Evolutionary conservation across 2,888 invertebrate genomes (phyloP).

Genomic region (Gonocerus acuteangulatus): DNA sequence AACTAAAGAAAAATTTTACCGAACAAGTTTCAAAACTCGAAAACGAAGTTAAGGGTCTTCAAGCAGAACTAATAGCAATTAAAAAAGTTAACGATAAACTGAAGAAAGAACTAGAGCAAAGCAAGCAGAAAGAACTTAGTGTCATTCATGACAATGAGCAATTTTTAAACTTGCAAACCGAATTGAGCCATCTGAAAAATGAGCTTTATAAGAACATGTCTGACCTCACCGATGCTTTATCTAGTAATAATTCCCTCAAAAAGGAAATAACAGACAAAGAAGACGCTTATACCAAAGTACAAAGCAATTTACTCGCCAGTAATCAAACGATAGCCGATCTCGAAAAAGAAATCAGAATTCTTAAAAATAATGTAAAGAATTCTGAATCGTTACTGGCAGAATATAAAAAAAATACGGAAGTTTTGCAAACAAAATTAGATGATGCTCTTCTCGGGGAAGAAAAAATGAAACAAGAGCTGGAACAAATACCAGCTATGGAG

Average conservation of each 20-base stretch:
- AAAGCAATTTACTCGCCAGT: conserved; percentile 1
- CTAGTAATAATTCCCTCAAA: conserved; percentile 5
- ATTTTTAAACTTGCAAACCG: background rate
- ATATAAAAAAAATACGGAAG: background rate
- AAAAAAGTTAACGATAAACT: background rate
- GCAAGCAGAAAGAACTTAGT: background rate
- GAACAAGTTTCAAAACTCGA: conserved; percentile 16
- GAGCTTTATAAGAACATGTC: background rate
- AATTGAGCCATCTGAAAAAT: background rate
- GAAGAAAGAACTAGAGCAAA: conserved; percentile 4
- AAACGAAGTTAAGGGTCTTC: conserved; percentile 4
- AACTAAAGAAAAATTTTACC: background rate
- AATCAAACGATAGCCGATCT: conserved; percentile 9
- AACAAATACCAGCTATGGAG: conserved; percentile 5
- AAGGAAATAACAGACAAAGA: background rate
- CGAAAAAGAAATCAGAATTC: conserved; percentile 4
- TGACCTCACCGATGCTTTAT: conserved; percentile 1
- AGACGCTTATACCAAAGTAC: background rate
- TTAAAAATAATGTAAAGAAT: conserved; percentile 6
- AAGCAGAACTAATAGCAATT: conserved; percentile 14
- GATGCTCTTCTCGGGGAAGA: conserved; percentile 4
- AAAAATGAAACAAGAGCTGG: background rate
- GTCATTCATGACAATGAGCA: background rate
- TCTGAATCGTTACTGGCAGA: background rate
- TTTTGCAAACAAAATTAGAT: background rate